A percentile compares a stretch with the other conserved stretches of the same genome.
These are phyloP conservation scores for Pyrgus malvae DNA, from an alignment of 2,888 invertebrate genomes.

Conservation along the genomic window DNA sequence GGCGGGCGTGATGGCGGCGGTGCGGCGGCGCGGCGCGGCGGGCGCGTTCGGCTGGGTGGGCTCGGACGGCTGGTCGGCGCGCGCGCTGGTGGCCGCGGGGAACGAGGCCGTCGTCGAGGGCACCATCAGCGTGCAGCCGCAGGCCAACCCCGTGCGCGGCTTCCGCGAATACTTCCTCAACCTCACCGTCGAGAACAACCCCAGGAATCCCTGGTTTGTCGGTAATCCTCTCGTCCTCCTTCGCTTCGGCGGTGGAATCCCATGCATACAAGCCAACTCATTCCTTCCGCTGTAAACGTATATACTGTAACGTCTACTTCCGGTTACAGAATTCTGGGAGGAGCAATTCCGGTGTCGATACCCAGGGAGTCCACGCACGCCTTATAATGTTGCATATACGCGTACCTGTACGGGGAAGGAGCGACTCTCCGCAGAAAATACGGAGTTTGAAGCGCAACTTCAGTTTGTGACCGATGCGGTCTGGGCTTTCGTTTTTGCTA, in stretches of 20 bases:
- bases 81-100: slow-evolving; percentile 91
- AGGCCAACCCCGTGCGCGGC: slow-evolving; percentile 92
- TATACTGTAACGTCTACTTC: not conserved
- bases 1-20: slow-evolving; percentile 96
- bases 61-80: slow-evolving; percentile 97
- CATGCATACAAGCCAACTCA: no score
- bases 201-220: slow-evolving; percentile 97
- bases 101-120: slow-evolving; percentile 89
- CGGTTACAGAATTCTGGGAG: slow-evolving; percentile 94
- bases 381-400: slow-evolving; percentile 88
- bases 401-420: slow-evolving; percentile 90
- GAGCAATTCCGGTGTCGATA: slow-evolving; percentile 94
- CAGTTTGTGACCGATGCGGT: slow-evolving; percentile 98
- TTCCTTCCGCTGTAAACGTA: no score
- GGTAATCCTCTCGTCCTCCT: slow-evolving; percentile 79
- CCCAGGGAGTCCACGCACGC: slow-evolving; percentile 89
- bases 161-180: slow-evolving; percentile 93
- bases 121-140: slow-evolving; percentile 96
- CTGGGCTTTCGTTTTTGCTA: slow-evolving; percentile 94
- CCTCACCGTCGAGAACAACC: slow-evolving; percentile 92
- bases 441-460: slow-evolving; percentile 94
- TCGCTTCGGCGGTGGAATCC: not conserved
- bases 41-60: slow-evolving; percentile 97
- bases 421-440: slow-evolving; percentile 87
- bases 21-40: slow-evolving; percentile 90